These are phyloP conservation scores for Quadroppia sp. DNA, from an alignment of 2,888 invertebrate genomes.

Conservation along the genomic window DNA sequence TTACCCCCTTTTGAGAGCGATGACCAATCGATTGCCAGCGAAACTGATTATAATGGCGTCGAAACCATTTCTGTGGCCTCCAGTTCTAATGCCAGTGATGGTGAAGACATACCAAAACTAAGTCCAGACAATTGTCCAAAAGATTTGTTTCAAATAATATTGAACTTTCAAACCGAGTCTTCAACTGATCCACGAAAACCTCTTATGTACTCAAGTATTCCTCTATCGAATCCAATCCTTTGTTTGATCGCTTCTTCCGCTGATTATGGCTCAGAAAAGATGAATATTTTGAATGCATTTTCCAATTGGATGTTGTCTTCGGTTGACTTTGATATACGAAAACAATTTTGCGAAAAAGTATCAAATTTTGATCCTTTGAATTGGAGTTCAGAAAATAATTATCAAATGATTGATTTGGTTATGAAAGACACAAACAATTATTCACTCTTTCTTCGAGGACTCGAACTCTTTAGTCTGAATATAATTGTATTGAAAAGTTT, in stretches of 20 bases:
- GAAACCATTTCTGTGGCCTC: slow-evolving; percentile 37
- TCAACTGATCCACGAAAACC: slow-evolving; percentile 25
- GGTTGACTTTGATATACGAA: not conserved
- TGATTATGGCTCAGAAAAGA: slow-evolving; percentile 3
- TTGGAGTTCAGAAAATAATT: slow-evolving; percentile 22
- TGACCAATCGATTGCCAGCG: slow-evolving; percentile 7
- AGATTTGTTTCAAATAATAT: slow-evolving; percentile 35
- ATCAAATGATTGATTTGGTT: slow-evolving; percentile 21
- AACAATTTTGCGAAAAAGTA: not conserved
- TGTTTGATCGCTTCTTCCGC: slow-evolving; percentile 40
- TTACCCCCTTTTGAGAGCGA: not conserved
- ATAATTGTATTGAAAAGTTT: slow-evolving; percentile 21
- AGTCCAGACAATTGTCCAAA: slow-evolving; percentile 24
- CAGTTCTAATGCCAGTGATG: slow-evolving; percentile 14
- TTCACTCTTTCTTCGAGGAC: slow-evolving; percentile 13
- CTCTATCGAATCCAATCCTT: slow-evolving; percentile 39
- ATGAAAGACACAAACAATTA: slow-evolving; percentile 19
- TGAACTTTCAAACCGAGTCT: slow-evolving; percentile 17
- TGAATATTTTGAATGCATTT: slow-evolving; percentile 36
- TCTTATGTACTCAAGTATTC: slow-evolving; percentile 15
- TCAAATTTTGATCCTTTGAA: slow-evolving; percentile 2
- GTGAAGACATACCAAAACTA: slow-evolving; percentile 6
- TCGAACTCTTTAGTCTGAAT: slow-evolving; percentile 33
- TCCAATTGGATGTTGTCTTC: slow-evolving; percentile 43
- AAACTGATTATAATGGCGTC: slow-evolving; percentile 15